These are phyloP conservation scores for Euphydryas editha DNA, from an alignment of 2,888 invertebrate genomes.

Conservation along the genomic window DNA sequence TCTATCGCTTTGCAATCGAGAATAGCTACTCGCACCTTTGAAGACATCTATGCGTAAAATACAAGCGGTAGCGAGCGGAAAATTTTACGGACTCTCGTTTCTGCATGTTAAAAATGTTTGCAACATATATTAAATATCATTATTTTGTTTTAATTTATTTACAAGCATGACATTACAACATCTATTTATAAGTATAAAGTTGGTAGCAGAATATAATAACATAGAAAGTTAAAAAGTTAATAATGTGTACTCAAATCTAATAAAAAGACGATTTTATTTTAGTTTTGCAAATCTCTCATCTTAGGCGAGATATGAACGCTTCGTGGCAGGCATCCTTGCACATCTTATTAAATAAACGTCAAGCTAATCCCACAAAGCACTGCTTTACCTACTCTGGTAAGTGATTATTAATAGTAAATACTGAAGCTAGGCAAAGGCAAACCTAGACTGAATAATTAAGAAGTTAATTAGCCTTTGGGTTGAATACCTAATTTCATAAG, in stretches of 20 bases:
- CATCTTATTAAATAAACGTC: conserved; percentile 24
- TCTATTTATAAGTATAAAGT: too few species aligned
- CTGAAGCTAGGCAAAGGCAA: conserved; percentile 22
- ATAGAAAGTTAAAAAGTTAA: too few species aligned
- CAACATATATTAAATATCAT: too few species aligned
- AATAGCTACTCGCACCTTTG: conserved; percentile 17
- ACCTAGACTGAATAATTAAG: conserved; percentile 32
- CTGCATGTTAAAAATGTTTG: too few species aligned
- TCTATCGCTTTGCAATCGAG: conserved; percentile 18
- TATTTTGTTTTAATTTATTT: too few species aligned
- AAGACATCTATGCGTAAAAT: background rate
- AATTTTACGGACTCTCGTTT: background rate
- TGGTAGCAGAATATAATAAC: too few species aligned
- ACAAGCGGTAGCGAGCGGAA: background rate
- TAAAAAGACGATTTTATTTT: too few species aligned
- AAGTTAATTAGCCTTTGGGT: conserved; percentile 30
- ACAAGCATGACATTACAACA: too few species aligned
- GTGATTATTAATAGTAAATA: conserved; percentile 27
- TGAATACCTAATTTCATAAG: conserved; percentile 22
- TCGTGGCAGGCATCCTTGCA: conserved; percentile 3
- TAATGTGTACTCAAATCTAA: too few species aligned
- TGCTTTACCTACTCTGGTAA: conserved; percentile 21
- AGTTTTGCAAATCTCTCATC: background rate
- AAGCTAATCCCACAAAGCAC: conserved; percentile 26
- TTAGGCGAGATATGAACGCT: conserved; percentile 13